These are phyloP conservation scores for Zaprionus bogoriensis DNA, from an alignment of 2,888 invertebrate genomes.

Conservation along the genomic window DNA sequence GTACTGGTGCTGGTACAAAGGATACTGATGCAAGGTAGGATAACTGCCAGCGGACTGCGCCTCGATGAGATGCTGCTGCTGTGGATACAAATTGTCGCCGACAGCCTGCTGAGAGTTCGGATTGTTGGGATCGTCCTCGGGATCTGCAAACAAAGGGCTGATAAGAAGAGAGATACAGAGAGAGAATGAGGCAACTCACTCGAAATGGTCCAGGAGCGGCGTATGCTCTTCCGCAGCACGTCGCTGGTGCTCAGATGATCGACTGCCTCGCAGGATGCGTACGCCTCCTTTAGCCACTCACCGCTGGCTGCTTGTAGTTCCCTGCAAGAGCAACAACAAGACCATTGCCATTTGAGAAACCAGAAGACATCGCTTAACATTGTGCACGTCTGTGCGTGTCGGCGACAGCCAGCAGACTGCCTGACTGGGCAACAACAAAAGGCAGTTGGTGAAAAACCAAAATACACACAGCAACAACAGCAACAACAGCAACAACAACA, in stretches of 20 bases:
- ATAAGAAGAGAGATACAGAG: no score
- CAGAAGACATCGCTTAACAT: constrained; percentile 63
- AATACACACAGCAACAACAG: background rate
- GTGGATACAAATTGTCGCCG: constrained; percentile 84
- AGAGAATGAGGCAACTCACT: no score
- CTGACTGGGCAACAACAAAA: constrained; percentile 40
- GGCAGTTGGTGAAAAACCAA: constrained; percentile 16
- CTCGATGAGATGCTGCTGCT: constrained; percentile 85
- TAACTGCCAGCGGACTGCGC: constrained; percentile 82
- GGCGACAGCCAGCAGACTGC: constrained; percentile 54
- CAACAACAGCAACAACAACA: background rate
- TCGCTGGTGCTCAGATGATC: constrained; percentile 85
- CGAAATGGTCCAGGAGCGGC: constrained; percentile 89
- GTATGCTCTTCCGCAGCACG: constrained; percentile 87
- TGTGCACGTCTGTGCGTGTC: constrained; percentile 49
- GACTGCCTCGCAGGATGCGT: constrained; percentile 84
- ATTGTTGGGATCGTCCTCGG: constrained; percentile 81
- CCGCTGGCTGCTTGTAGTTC: constrained; percentile 87
- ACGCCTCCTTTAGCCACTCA: constrained; percentile 87
- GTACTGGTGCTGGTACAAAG: constrained; percentile 44
- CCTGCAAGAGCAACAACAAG: constrained; percentile 84
- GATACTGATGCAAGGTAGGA: constrained; percentile 71
- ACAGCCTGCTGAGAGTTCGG: constrained; percentile 67
- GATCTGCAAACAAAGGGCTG: constrained; percentile 71
- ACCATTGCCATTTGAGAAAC: constrained; percentile 78